Evolutionary conservation across 2,113 vertebrate species (phyloP), one percentile per base, ranked within the genome.

Genomic region (Vimba vimba): DNA sequence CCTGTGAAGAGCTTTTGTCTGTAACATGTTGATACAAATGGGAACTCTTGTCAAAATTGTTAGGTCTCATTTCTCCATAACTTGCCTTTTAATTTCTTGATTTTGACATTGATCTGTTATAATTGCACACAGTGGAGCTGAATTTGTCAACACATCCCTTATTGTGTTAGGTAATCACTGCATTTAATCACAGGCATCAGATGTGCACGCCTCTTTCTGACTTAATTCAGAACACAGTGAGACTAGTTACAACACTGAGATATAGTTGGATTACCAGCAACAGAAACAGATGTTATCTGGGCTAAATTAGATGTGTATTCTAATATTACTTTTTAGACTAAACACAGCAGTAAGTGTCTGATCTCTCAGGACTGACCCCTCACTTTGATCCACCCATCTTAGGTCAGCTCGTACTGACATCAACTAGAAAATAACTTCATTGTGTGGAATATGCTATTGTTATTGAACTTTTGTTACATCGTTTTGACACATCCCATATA

Each of bases 311-410:
- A 79, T 77, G 19, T n/a, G 36, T 9, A 43, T 62, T 25, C 21
- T 73, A 43, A 43, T n/a, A 36, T 36, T 36, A 62, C 12, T 8
- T 19, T 62, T 79, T 30, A 59, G 9, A 7, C n/a, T 36, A 8
- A 69, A 55, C 17, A 77, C 27, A 17, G 21, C 27, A n/a, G 11
- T 75, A 52, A 57, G 25, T 3, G 3, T 52, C 17, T 33, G 25
- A 60, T 25, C 33, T 43, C 33, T 62, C 33, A 79, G 77, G 52
- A 78, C 21, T 55, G 50, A 78, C 27, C 52, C 76, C 52, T 36
- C 30, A 78, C 76, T 79, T 79, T 79, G 76, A 79, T 79, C 76
- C 27, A n/a, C 30, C 30, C 27, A 36, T 21, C 9, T 57, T 78
- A 21, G 8, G 50, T 57, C 74, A 27, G 17, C 74, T 55, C 17